These are phyloP conservation scores for Paradoxurus hermaphroditus DNA, from an alignment of 2,113 vertebrate species.

Conservation along the genomic window DNA sequence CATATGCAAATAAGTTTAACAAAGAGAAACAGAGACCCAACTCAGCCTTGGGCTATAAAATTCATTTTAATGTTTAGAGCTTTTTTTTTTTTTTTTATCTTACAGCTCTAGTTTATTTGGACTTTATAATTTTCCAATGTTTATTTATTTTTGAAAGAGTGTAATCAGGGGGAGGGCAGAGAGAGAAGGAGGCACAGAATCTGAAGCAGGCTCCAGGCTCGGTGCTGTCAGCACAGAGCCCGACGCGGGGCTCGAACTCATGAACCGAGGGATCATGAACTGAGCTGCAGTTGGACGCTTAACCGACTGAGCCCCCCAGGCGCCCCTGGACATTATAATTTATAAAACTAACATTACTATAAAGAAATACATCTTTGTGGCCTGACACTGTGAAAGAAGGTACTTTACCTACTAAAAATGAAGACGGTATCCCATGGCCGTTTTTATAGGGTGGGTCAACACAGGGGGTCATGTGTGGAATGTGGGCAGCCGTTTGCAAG, in stretches of 20 bases:
- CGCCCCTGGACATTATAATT: background rate
- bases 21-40: constrained; percentile 17
- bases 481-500: background rate
- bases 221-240: too few species aligned
- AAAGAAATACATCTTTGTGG: background rate
- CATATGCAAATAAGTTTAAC: background rate
- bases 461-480: background rate
- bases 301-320: too few species aligned
- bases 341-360: background rate
- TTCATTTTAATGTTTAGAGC: background rate
- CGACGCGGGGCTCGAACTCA: too few species aligned
- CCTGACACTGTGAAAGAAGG: background rate
- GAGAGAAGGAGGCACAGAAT: too few species aligned
- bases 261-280: too few species aligned
- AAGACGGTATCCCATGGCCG: background rate
- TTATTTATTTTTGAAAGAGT: too few species aligned
- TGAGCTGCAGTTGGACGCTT: too few species aligned
- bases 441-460: background rate
- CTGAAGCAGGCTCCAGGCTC: too few species aligned
- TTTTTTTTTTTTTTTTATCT: background rate
- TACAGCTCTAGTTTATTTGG: background rate
- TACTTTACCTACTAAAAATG: background rate
- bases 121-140: background rate
- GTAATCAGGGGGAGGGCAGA: too few species aligned
- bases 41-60: background rate